These are phyloP conservation scores for Eurystomus glaucurus DNA, from an alignment of 2,797 vertebrate genomes.

Conservation along the genomic window DNA sequence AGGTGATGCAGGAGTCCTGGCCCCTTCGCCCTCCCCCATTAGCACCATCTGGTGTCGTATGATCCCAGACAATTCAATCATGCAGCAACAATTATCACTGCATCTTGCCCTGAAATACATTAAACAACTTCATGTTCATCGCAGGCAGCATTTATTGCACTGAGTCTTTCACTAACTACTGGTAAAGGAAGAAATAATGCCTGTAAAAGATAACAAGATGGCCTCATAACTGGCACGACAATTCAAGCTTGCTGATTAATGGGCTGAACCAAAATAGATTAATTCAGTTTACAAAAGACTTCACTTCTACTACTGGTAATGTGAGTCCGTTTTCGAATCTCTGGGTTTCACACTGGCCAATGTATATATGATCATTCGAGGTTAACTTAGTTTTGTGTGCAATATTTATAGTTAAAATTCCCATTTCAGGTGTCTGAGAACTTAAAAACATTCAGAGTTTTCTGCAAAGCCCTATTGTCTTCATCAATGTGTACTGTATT, in stretches of 20 bases:
- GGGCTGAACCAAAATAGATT: background rate
- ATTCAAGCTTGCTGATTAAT: background rate
- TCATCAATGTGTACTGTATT: too few species aligned
- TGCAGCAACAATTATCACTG: background rate
- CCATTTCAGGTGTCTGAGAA: background rate
- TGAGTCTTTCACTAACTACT: background rate
- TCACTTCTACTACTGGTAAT: background rate
- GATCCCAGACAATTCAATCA: background rate
- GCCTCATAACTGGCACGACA: background rate
- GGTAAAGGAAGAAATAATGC: background rate
- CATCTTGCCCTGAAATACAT: background rate
- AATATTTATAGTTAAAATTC: background rate
- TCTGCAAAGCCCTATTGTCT: background rate
- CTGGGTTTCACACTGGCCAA: background rate
- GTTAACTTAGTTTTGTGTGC: background rate
- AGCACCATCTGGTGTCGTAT: background rate
- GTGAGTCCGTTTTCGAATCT: background rate
- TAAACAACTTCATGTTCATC: background rate
- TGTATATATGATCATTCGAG: background rate
- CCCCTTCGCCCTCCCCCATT: background rate
- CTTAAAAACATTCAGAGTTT: background rate
- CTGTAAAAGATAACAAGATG: background rate
- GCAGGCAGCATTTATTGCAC: background rate
- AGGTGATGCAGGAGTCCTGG: background rate
- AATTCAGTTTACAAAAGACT: background rate